Conservation (phyloP, 2,888 invertebrate species). For the Cryptophagus acutangulus region DNA sequence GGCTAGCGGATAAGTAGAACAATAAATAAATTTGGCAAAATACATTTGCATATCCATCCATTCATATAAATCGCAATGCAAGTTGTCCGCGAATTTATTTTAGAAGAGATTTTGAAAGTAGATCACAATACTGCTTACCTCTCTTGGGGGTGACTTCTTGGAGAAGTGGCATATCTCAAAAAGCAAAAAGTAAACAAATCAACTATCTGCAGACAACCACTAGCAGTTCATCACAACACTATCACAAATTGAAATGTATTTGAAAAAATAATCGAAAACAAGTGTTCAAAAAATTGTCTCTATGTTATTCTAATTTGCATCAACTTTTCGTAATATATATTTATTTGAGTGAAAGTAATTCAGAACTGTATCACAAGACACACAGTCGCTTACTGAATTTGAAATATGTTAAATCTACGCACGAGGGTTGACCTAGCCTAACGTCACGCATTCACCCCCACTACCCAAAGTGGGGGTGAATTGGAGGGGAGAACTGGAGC, state of each 20-base stretch:
- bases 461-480: slow-evolving; percentile 33
- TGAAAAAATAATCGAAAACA: slow-evolving; percentile 7
- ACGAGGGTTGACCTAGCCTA: slow-evolving; percentile 48
- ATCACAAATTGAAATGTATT: slow-evolving; percentile 16
- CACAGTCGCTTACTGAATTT: slow-evolving; percentile 42
- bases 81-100: no score
- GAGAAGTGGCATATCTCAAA: slow-evolving; percentile 41
- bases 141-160: slow-evolving; percentile 45
- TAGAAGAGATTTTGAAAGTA: no score
- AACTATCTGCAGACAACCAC: slow-evolving; percentile 18
- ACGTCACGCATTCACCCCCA: slow-evolving; percentile 44
- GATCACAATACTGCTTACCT: no score
- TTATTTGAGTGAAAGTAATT: slow-evolving; percentile 19
- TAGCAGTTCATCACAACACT: slow-evolving; percentile 26
- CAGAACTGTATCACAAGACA: slow-evolving; percentile 29
- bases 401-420: slow-evolving; percentile 41
- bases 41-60: no score
- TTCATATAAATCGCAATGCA: no score
- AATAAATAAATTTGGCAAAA: no score
- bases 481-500: slow-evolving; percentile 43
- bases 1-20: no score
- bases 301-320: no score
- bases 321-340: not conserved
- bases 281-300: no score
- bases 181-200: slow-evolving; percentile 5